phyloP scores from a whole-genome alignment of 2,888 invertebrate genomes.

The Drosophila bunnanda region DNA sequence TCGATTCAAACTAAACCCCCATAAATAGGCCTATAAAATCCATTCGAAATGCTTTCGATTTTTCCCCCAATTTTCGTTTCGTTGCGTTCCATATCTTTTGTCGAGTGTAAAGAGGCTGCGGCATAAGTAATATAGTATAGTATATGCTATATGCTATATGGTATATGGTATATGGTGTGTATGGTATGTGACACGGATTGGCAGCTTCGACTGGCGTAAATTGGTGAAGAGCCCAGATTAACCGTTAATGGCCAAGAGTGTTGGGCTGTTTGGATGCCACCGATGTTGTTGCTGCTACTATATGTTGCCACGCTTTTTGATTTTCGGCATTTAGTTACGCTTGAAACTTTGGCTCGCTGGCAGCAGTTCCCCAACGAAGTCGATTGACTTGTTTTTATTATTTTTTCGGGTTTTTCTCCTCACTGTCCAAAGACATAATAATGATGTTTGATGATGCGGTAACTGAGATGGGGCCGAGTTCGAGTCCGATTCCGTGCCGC shows the following conservation, averaged over 20 bases:
- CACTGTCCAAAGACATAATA: conserved; percentile 43
- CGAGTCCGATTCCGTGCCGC: conserved; percentile 26
- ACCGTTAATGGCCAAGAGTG: conserved; percentile 70
- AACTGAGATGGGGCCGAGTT: conserved; percentile 53
- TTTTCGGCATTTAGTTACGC: conserved; percentile 63
- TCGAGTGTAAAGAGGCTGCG: conserved; percentile 30
- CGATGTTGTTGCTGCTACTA: conserved; percentile 6
- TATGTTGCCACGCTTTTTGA: conserved; percentile 72
- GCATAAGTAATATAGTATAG: conserved; percentile 38
- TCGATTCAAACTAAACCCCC: neutral
- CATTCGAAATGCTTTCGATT: conserved; percentile 37
- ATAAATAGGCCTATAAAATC: neutral
- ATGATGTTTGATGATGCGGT: conserved; percentile 64
- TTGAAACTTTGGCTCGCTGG: conserved; percentile 25
- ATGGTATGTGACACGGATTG: conserved; percentile 47
- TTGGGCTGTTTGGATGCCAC: conserved; percentile 28
- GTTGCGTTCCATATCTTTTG: conserved; percentile 12
- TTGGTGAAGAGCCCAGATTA: conserved; percentile 60
- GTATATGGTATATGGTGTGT: neutral
- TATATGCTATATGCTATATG: neutral
- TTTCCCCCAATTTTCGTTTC: conserved; percentile 14
- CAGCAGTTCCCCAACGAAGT: conserved; percentile 46
- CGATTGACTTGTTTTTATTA: conserved; percentile 69
- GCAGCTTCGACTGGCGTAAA: conserved; percentile 49
- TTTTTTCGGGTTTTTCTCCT: conserved; percentile 25